These are phyloP conservation scores for Leptodactylus fuscus DNA, from an alignment of 2,113 vertebrate genomes.

Conservation along the genomic window DNA sequence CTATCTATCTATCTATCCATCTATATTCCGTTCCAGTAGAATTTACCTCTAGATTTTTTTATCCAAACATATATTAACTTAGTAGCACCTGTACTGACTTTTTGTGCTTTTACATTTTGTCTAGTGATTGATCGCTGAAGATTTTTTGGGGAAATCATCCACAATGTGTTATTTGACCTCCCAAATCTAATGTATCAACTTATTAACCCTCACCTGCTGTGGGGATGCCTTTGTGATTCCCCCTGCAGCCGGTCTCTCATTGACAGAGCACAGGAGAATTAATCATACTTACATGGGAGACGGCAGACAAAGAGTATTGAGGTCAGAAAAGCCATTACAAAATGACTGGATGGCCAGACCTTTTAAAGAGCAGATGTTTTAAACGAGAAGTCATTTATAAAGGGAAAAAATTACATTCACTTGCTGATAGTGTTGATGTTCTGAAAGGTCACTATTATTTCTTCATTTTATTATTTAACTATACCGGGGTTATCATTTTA, in stretches of 20 bases:
- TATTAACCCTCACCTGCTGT: slow-evolving; percentile 60
- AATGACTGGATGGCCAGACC: slow-evolving; percentile 52
- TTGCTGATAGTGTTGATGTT: slow-evolving; percentile 26
- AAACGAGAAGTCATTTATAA: slow-evolving; percentile 54
- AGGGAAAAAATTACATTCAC: slow-evolving; percentile 13
- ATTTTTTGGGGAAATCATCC: slow-evolving; percentile 55
- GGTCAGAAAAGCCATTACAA: slow-evolving; percentile 57
- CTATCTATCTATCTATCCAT: neutral
- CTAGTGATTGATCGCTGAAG: slow-evolving; percentile 54
- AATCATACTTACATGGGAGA: slow-evolving; percentile 59
- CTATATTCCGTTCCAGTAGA: neutral
- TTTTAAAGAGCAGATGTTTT: slow-evolving; percentile 59
- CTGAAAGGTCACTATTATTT: slow-evolving; percentile 43
- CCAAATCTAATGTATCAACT: slow-evolving; percentile 57
- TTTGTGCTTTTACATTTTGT: slow-evolving; percentile 34
- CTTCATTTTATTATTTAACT: slow-evolving; percentile 38
- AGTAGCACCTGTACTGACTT: neutral
- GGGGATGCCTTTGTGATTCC: slow-evolving; percentile 36
- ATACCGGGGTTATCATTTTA: neutral
- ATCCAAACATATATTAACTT: neutral
- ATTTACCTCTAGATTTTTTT: neutral
- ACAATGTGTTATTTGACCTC: slow-evolving; percentile 54
- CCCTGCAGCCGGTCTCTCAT: neutral
- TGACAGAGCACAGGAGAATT: slow-evolving; percentile 54
- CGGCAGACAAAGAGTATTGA: slow-evolving; percentile 56